These are phyloP conservation scores for Dermochelys coriacea DNA, from an alignment of 2,797 vertebrate species.

Conservation along the genomic window DNA sequence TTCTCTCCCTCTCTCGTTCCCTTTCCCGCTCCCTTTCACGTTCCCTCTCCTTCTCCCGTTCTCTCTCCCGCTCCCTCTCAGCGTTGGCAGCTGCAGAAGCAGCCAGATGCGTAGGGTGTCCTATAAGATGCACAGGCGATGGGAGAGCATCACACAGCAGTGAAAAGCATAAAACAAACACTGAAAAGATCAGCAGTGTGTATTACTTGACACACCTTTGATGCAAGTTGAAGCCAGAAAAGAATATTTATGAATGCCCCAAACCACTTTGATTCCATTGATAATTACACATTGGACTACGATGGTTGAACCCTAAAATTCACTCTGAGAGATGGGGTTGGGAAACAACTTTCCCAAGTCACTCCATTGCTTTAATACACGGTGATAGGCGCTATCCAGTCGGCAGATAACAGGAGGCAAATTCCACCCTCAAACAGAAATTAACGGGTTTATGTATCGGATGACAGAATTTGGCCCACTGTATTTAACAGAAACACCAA, in stretches of 20 bases:
- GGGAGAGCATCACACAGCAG: constrained; percentile 22
- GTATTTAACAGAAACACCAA: background rate
- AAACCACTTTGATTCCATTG: constrained; percentile 4
- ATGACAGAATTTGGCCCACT: background rate
- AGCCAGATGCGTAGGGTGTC: constrained; percentile 90
- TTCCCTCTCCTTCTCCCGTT: constrained; percentile 82
- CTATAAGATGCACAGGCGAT: constrained; percentile 74
- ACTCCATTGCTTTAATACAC: background rate
- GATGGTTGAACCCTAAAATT: background rate
- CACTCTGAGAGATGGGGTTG: background rate
- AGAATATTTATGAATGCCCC: background rate
- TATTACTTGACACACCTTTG: background rate
- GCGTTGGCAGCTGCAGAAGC: constrained; percentile 86
- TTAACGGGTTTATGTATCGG: background rate
- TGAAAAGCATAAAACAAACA: background rate
- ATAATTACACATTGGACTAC: background rate
- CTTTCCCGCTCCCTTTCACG: constrained; percentile 83
- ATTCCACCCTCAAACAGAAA: background rate
- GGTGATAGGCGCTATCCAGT: background rate
- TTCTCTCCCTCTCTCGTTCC: constrained; percentile 82
- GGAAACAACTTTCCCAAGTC: background rate
- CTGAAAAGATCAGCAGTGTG: background rate
- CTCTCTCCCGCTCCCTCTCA: constrained; percentile 86
- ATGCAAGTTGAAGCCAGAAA: background rate
- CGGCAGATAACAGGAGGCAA: background rate